Base-by-base conservation (phyloP, 1,140 invertebrate genomes). In the Caenorhabditis latens region DNA sequence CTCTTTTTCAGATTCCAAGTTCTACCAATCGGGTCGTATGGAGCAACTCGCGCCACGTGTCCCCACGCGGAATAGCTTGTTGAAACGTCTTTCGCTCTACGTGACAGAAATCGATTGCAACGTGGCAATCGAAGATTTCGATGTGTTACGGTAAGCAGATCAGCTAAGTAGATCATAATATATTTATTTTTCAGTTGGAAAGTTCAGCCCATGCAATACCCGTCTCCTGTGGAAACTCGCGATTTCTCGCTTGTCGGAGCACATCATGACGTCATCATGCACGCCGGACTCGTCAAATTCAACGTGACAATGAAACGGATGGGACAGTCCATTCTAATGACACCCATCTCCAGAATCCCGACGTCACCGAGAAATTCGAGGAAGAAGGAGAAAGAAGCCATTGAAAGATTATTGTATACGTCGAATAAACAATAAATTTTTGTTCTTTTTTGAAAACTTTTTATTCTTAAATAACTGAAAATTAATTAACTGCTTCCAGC, bases 211-310 rank as follows among this genome's bases (percentile, higher is more conserved):
- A 79, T 88, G 21, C 88, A 91, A 55, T 48, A 88, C 7, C 90
- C 92, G 65, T 90, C 93, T 14, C 96, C 97, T 3, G 96, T 97
- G 92, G 96, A 97, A 92, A 95, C 96, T 83, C 96, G 97, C 87
- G 94, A 98, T 84, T 98, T 97, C 92, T 96, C 96, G 16, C 93
- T 98, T 67, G 95, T 98, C 3, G 94, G 95, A 83, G 97, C 97
- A 65, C 95, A 96, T 91, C 96, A 96, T 24, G 97, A 98, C 94
- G 93, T 98, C 19, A 96, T 98, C 71, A 95, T 99, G 93, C 98
- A 98, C 94, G 97, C 97, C 19, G 97, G 97, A 83, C 96, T 98
- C 85, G 95, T 53, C 24, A 53, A 13, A 16, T 48, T 67, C 53
- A 75, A 75, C 40, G 14, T 71, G n/a, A 43, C 58, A 16, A 75